A percentile compares a stretch with the other conserved stretches of the same genome.
These are phyloP conservation scores for Bothrops alternatus DNA, from an alignment of 2,797 vertebrate genomes.

Conservation along the genomic window DNA sequence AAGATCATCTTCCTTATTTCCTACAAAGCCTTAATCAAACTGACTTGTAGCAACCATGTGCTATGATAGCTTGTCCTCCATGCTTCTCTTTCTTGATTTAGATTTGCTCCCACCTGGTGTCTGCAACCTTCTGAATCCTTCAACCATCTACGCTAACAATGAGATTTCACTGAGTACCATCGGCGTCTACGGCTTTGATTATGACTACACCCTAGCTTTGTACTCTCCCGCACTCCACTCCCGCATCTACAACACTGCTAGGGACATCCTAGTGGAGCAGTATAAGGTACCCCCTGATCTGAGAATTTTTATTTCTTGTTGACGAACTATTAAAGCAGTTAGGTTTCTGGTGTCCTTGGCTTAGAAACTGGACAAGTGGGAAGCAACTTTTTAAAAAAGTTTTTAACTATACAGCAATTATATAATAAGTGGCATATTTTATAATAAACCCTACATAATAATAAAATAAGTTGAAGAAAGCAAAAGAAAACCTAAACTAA, in stretches of 20 bases:
- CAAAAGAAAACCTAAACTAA: background rate
- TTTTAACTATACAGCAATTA: background rate
- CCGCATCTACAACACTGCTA: constrained; percentile 80
- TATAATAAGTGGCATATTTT: background rate
- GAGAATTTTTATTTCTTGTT: background rate
- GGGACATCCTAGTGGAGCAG: constrained; percentile 77
- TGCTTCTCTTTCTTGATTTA: background rate
- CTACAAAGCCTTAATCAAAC: background rate
- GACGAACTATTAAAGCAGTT: background rate
- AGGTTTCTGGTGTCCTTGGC: background rate
- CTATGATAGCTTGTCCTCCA: background rate
- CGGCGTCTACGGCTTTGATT: constrained; percentile 86
- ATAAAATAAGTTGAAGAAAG: background rate
- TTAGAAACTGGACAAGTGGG: background rate
- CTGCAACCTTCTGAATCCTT: constrained; percentile 78
- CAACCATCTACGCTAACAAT: constrained; percentile 84
- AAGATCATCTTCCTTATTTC: background rate
- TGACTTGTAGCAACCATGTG: background rate
- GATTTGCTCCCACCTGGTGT: constrained; percentile 83
- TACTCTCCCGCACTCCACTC: constrained; percentile 79
- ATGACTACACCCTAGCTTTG: constrained; percentile 83
- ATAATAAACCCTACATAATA: background rate
- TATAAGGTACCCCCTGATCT: constrained; percentile 72
- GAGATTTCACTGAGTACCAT: constrained; percentile 80
- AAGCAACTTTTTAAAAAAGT: background rate